Evolutionary conservation across 2,113 vertebrate genomes (phyloP), one percentile per base, ranked within the genome.

Genomic region (Daboia siamensis): DNA sequence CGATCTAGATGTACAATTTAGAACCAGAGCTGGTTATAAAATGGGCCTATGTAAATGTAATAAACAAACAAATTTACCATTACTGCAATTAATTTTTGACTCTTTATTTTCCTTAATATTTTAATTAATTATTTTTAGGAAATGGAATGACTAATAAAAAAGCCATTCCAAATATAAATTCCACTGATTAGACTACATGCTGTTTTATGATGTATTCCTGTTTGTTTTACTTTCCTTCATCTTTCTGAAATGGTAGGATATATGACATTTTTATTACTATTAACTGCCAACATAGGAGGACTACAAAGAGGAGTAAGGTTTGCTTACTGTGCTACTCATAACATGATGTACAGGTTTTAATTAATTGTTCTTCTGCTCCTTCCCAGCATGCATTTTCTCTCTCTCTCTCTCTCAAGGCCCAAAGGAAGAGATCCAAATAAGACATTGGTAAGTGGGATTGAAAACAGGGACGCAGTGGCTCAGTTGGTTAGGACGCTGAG

Each of bases 51-150:
- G 4, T 13, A n/a, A 64, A 61, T 61, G 59, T 64, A 29, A n/a
- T 69, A 15, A 64, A 29, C 9, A 64, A 64, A 29, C 59, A 61
- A 61, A 26, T 91, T 95, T 96, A 59, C n/a, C 95, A 80, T 46
- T 48, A 13, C 90, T 95, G 64, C 91, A 39, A 97, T 48, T 29
- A 94, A 95, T 94, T n/a, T 6, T 90, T 95, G 93, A 21, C 86
- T 96, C 24, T 97, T 96, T 91, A n/a, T 64, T 96, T 96, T 96
- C 59, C 93, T 61, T n/a, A 80, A 93, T 94, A 91, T 94, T 93
- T 90, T 4, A 44, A 94, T 13, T 8, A 3, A 0, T 95, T 92
- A 56, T 0, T 29, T 96, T 48, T 80, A 74, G 39, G 93, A 93
- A 17, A 39, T 29, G 64, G 21, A 87, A 84, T 48, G 39, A 87